Conservation (phyloP, 2,888 invertebrate species). For the Hirtodrosophila trivittata region DNA sequence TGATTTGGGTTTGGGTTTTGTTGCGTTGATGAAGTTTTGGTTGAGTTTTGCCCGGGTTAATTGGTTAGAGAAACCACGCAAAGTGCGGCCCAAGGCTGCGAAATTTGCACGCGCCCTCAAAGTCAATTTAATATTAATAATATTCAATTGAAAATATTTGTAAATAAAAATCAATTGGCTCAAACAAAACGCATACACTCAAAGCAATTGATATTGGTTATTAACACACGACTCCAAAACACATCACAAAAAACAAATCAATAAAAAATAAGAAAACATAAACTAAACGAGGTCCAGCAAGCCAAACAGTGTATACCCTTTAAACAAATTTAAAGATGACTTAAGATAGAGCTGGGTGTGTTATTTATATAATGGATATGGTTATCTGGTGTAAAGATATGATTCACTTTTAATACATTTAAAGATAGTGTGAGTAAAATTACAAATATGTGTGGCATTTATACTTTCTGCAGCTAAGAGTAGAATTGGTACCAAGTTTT, state of each 20-base stretch:
- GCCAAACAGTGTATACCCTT: background rate
- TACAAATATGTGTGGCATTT: too few species aligned
- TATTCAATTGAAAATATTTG: constrained; percentile 73
- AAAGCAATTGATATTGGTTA: constrained; percentile 63
- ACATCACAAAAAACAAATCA: constrained; percentile 66
- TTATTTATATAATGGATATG: too few species aligned
- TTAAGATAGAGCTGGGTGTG: too few species aligned
- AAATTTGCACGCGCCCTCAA: constrained; percentile 74
- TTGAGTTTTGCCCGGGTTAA: background rate
- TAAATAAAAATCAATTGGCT: constrained; percentile 74
- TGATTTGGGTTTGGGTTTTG: constrained; percentile 9
- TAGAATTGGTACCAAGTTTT: too few species aligned
- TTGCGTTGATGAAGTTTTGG: constrained; percentile 1
- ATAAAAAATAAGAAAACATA: constrained; percentile 2
- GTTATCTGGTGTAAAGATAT: too few species aligned
- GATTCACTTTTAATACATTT: too few species aligned
- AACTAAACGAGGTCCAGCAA: background rate
- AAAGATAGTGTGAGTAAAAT: too few species aligned
- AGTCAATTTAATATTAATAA: constrained; percentile 77
- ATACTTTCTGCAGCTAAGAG: too few species aligned
- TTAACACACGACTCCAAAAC: constrained; percentile 59
- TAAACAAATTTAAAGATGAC: too few species aligned
- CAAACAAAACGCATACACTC: constrained; percentile 42
- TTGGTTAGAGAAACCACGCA: constrained; percentile 33
- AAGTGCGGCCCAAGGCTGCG: constrained; percentile 62